Evolutionary conservation across 2,113 vertebrate genomes (phyloP).

Genomic region (Carollia perspicillata): DNA sequence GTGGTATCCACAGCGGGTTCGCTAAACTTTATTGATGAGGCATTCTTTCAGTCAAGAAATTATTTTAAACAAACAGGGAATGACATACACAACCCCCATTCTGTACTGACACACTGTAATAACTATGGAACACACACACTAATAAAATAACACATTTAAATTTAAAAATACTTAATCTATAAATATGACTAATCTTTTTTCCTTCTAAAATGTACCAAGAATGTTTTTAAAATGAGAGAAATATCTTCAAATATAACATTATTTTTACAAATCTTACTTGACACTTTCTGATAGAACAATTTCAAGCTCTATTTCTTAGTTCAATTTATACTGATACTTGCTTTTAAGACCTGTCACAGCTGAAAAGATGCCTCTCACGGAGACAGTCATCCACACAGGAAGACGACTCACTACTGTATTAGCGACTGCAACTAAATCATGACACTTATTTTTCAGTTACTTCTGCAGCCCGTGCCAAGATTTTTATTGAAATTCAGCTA

Average conservation of each 20-base stretch:
- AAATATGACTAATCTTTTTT: neutral
- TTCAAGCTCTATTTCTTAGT: neutral
- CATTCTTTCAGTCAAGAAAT: neutral
- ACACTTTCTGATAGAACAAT: neutral
- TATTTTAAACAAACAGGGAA: neutral
- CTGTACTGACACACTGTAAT: neutral
- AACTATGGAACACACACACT: neutral
- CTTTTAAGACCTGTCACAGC: neutral
- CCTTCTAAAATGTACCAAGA: neutral
- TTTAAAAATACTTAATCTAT: neutral
- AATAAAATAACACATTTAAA: neutral
- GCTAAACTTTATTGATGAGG: neutral
- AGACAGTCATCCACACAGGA: neutral
- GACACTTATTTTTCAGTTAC: neutral
- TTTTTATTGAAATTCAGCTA: neutral
- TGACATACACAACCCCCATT: neutral
- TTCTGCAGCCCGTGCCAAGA: neutral
- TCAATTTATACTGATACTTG: neutral
- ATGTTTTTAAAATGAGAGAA: neutral
- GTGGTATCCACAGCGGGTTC: neutral
- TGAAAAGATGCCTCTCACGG: neutral
- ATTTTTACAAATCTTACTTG: neutral
- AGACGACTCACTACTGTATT: fast-evolving
- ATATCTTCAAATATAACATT: slow-evolving; percentile 11
- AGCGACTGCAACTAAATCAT: no score